Evolutionary conservation across 2,888 invertebrate species (phyloP).

Genomic region (Agrotis puta): DNA sequence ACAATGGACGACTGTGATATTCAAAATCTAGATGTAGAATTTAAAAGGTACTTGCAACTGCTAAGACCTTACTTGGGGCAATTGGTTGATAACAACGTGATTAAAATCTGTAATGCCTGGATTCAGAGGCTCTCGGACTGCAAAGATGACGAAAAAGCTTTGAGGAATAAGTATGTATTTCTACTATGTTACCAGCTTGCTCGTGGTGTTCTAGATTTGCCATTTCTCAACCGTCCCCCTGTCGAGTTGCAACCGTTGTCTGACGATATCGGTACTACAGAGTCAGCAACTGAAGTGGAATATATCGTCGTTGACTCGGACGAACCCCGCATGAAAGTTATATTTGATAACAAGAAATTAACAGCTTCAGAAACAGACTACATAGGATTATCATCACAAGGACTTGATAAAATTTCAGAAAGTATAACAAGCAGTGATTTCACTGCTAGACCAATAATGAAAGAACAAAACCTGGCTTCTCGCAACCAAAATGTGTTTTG

Average conservation of each 20-base stretch:
- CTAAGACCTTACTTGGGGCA: conserved; percentile 80
- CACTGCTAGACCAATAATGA: conserved; percentile 7
- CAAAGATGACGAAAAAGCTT: conserved; percentile 75
- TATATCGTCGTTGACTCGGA: conserved; percentile 75
- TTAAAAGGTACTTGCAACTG: conserved; percentile 83
- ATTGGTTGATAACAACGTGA: conserved; percentile 76
- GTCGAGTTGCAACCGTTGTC: conserved; percentile 70
- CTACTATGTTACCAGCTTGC: conserved; percentile 83
- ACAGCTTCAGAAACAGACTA: conserved; percentile 69
- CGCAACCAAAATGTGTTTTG: conserved; percentile 65
- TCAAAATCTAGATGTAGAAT: conserved; percentile 80
- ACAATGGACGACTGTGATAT: conserved; percentile 77
- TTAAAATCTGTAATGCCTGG: conserved; percentile 83
- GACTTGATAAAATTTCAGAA: conserved; percentile 55
- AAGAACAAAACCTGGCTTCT: conserved; percentile 33
- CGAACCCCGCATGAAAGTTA: conserved; percentile 70
- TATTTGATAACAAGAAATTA: conserved; percentile 69
- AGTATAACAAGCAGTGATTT: conserved; percentile 60
- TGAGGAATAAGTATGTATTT: conserved; percentile 84
- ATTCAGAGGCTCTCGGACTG: conserved; percentile 81
- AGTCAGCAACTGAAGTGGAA: conserved; percentile 78
- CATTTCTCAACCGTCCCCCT: conserved; percentile 79
- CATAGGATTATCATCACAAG: conserved; percentile 62
- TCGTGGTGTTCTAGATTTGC: conserved; percentile 79
- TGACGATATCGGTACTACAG: conserved; percentile 74